Evolutionary conservation across 1,140 invertebrate genomes (phyloP), one percentile per base, ranked within the genome.

Genomic region (Conus ventricosus): DNA sequence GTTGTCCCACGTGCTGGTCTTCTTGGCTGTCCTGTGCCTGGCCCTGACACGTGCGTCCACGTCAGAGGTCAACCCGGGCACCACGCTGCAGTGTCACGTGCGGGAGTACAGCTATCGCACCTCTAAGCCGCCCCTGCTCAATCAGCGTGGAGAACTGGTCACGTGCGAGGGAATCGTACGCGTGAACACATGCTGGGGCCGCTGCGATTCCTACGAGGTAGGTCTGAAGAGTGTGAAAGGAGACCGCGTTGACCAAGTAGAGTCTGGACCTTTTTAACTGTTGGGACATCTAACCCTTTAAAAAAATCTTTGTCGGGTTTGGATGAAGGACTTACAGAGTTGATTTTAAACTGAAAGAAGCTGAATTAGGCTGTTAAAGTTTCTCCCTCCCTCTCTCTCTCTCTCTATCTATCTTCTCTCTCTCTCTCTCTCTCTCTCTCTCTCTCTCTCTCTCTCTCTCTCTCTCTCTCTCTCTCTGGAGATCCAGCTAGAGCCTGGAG

Each of bases 181-280:
- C 54, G 97, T 97, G 6, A 96, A 96, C 94, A 97, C 97, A 0
- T 98, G 97, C 93, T 97, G 97, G 97, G 97, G 97, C 85, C 96
- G 97, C 60, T 98, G 97, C 90, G 96, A 97, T 92, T 97, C 97
- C 0, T 97, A 97, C 92, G 97, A 98, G 96, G 96, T 96, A 94
- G 94, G 90, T 78, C 39, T 39, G 39, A 3, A 39, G 39, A 39
- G 39, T 39, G 39, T 39, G 39, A 23, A 25, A 25, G 83, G 7
- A 67, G 23, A 20, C 20, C 39, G 39, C 39, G 39, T 3, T 39
- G 39, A 39, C 39, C 39, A 39, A 39, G 39, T 39, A 39, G 39
- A 39, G 39, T 0, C 0, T 39, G 39, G 3, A 39, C 39, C 0
- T 39, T 39, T 39, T 39, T 39, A 39, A 39, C 39, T 39, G 39